These are phyloP conservation scores for Entomobrya proxima DNA, from an alignment of 2,888 invertebrate genomes.

Conservation along the genomic window DNA sequence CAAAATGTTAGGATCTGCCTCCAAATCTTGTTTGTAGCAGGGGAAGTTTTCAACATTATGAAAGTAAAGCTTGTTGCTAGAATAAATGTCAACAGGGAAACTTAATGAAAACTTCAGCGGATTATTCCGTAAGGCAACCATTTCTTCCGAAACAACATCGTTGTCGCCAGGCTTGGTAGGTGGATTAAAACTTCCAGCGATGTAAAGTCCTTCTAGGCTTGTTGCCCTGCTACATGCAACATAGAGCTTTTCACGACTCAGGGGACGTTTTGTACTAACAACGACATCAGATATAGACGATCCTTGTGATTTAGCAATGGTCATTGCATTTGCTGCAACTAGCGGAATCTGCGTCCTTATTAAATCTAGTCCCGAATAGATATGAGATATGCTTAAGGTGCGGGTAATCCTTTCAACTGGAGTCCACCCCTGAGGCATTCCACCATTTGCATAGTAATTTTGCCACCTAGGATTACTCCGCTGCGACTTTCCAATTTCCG, in stretches of 20 bases:
- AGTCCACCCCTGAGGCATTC: not conserved
- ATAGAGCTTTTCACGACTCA: not conserved
- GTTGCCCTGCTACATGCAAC: not conserved
- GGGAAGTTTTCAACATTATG: no score
- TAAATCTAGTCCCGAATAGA: slow-evolving; percentile 3
- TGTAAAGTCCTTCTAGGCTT: not conserved
- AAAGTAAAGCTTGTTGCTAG: no score
- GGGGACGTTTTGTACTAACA: not conserved
- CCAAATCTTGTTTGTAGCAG: no score
- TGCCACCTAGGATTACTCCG: not conserved
- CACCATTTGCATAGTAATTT: not conserved
- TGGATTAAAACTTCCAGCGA: not conserved
- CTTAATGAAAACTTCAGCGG: no score
- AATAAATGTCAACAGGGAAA: no score
- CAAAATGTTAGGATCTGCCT: no score
- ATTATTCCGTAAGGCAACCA: no score
- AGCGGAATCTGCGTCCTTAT: slow-evolving; percentile 71
- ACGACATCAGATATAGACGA: not conserved
- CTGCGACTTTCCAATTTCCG: slow-evolving; percentile 48
- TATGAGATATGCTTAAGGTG: not conserved
- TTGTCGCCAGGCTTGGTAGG: not conserved
- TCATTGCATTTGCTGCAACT: slow-evolving; percentile 53
- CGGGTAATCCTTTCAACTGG: not conserved
- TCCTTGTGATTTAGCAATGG: slow-evolving; percentile 64
- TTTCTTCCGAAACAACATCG: no score